Conservation (phyloP, 2,888 invertebrate genomes). For the Callyntrura guangdongensis region DNA sequence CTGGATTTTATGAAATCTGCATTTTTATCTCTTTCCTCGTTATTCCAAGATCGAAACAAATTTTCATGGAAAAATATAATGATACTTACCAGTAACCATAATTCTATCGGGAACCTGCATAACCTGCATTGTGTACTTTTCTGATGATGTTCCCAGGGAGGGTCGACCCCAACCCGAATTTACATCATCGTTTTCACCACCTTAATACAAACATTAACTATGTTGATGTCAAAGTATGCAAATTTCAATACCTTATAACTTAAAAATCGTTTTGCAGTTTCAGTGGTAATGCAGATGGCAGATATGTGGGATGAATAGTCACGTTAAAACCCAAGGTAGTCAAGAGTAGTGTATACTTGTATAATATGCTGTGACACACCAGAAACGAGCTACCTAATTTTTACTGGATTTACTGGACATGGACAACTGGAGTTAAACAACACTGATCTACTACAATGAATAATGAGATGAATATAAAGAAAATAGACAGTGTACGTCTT, state of each 20-base stretch:
- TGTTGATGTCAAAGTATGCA: constrained; percentile 29
- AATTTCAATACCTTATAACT: background rate
- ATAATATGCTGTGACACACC: background rate
- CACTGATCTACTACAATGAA: background rate
- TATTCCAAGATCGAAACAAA: background rate
- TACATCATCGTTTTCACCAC: constrained; percentile 80
- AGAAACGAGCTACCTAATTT: too few relatives aligned
- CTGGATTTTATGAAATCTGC: constrained; percentile 86
- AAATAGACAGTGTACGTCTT: too few relatives aligned
- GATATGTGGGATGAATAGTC: too few relatives aligned
- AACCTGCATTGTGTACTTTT: constrained; percentile 96
- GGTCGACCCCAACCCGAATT: constrained; percentile 86
- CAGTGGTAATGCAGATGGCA: background rate
- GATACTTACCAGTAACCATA: constrained; percentile 93
- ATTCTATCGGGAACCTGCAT: constrained; percentile 98
- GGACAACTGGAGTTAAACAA: background rate
- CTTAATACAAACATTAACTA: constrained; percentile 69
- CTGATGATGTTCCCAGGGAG: constrained; percentile 89
- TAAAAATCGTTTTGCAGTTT: too few relatives aligned
- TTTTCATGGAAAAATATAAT: constrained; percentile 71
- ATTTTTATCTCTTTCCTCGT: background rate
- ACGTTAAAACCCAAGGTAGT: too few relatives aligned
- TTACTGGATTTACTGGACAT: background rate
- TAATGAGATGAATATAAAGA: background rate
- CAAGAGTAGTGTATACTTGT: constrained; percentile 1